Evolutionary conservation across 2,113 vertebrate species (phyloP), one percentile per base, ranked within the genome.

Genomic region (Pipra filicauda): DNA sequence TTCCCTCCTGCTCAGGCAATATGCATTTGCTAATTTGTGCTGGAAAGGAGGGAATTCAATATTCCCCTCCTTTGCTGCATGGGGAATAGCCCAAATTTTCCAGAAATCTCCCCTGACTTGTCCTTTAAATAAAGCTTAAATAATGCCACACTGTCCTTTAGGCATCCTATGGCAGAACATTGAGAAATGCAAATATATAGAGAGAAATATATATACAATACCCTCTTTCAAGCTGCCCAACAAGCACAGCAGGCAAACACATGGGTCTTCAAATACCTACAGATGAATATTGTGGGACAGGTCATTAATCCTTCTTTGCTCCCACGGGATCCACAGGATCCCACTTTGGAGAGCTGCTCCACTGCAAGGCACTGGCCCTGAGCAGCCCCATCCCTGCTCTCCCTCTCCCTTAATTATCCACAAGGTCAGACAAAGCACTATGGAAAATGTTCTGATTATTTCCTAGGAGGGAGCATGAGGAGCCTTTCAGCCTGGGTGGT

Each of bases 61-160:
- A 89, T 85, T 89, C 58, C 71, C 26, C 58, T 91, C 67, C 43
- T 19, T 80, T 0, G 5, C 44, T 91, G 62, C 1, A 0, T 41
- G 27, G 93, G 81, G 91, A 96, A 95, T 89, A 96, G 89, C 57
- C 87, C 54, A 19, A 70, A 19, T 95, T 93, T 95, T 67, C 66
- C 77, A 91, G 89, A 91, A 96, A 88, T 83, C 77, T 91, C 81
- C 46, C 30, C 15, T 89, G 81, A 46, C 16, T 46, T 66, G 58
- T 94, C 74, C 87, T 89, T 88, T 88, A 80, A 88, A 85, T 83
- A 89, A 85, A 73, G n/a, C 46, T 79, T 62, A 79, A 91, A 64
- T 51, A 90, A 94, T 67, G 27, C 27, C 64, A 65, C 6, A 1
- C 46, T 18, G 26, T 66, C 44, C 48, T 91, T 85, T 66, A 70